Evolutionary conservation across 2,888 invertebrate genomes (phyloP), one percentile per base, ranked within the genome.

Genomic region (Tricholauxania praeusta): DNA sequence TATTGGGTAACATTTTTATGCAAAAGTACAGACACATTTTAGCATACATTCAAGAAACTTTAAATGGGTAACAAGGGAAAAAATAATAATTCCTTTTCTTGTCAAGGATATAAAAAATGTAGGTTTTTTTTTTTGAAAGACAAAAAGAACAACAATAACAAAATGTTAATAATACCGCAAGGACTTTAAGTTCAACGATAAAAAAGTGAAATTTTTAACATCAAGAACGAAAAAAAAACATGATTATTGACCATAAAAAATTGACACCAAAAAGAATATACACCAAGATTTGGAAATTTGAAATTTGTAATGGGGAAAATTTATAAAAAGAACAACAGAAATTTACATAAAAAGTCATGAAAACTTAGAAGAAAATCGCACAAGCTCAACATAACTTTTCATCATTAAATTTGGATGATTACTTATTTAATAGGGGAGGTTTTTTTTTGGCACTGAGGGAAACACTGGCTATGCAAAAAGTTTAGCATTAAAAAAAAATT

Each of bases 381-480:
- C 7, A 39, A 28, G 47, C 47, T n/a, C 47, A 19, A 47, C n/a
- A 47, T 47, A 63, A 67, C 55, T 67, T 67, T 67, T 65, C 19
- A 51, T 55, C 67, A 67, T 67, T 55, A 67, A 67, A 55, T 67
- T 67, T 67, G 53, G n/a, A 67, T 67, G 67, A 67, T 67, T 53
- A 55, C 67, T 67, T 67, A 67, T 28, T 67, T 67, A 32, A 67
- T 22, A 19, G 2, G 47, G 47, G 39, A 17, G 15, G 39, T 10
- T 47, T 63, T 12, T 39, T 8, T 8, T 8, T 19, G 10, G 17
- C n/a, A 14, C 62, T 62, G 5, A 28, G 15, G 22, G 22, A 22
- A 57, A 19, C 8, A 28, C 8, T 10, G 12, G 10, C 19, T 12
- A 5, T 12, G 19, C 55, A 19, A 19, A 57, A 57, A 57, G 57